Evolutionary conservation across 2,797 vertebrate genomes (phyloP).

Genomic region (Psittacula derbiana): DNA sequence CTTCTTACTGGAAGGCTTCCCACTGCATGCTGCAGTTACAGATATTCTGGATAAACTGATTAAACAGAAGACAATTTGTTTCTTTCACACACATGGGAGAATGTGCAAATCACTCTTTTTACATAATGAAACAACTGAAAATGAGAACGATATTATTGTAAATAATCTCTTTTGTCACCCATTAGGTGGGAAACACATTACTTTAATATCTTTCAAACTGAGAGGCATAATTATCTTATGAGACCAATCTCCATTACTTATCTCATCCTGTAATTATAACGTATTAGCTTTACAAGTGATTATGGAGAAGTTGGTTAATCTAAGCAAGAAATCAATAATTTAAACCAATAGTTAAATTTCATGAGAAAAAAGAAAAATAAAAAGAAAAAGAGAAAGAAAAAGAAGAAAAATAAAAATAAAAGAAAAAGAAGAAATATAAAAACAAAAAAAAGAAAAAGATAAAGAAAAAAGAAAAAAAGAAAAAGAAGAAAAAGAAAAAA

Average conservation of each 20-base stretch:
- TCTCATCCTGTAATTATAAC: slow-evolving; percentile 60
- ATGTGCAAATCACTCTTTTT: slow-evolving; percentile 23
- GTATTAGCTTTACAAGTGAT: slow-evolving; percentile 62
- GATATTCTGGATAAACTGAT: background rate
- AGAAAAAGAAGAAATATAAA: accelerated
- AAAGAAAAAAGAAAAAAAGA: too few species aligned
- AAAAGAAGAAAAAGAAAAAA: background rate
- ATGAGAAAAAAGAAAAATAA: background rate
- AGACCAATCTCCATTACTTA: slow-evolving; percentile 46
- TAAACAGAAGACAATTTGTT: slow-evolving; percentile 28
- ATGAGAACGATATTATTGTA: slow-evolving; percentile 51
- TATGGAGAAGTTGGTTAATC: slow-evolving; percentile 61
- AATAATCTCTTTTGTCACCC: slow-evolving; percentile 41
- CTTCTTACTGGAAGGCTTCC: background rate
- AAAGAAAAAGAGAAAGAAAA: too few species aligned
- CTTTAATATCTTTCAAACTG: slow-evolving; percentile 58
- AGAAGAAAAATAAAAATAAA: accelerated
- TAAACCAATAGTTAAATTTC: slow-evolving; percentile 63
- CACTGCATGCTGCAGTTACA: background rate
- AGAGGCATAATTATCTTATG: slow-evolving; percentile 68
- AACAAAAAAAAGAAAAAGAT: accelerated
- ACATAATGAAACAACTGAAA: slow-evolving; percentile 38
- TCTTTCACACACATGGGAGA: background rate
- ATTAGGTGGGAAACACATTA: slow-evolving; percentile 40
- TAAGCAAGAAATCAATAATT: slow-evolving; percentile 73